These are phyloP conservation scores for Chlorodrepanis virens DNA, from an alignment of 2,113 vertebrate species.

Conservation along the genomic window DNA sequence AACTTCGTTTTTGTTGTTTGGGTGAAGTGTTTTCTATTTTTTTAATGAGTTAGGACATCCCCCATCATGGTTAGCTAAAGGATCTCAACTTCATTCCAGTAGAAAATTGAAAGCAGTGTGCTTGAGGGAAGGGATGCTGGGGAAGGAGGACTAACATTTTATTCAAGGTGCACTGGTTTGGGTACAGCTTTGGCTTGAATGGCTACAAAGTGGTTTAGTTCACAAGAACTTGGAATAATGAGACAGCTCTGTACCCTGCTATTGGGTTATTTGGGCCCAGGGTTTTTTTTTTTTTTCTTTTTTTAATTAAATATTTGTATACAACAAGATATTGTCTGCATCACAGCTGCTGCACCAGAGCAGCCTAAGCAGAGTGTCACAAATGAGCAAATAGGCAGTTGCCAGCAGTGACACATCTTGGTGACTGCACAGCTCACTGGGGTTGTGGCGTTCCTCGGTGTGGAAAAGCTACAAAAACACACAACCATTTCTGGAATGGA, in stretches of 20 bases:
- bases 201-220: neutral
- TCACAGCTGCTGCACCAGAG: neutral
- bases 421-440: neutral
- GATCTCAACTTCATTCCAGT: conserved; percentile 21
- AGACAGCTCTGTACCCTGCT: neutral
- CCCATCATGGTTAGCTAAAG: neutral
- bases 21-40: conserved; percentile 61
- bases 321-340: neutral
- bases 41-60: conserved; percentile 4
- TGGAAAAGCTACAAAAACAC: neutral
- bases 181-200: neutral
- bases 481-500: neutral
- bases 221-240: neutral
- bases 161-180: conserved; percentile 10
- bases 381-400: neutral
- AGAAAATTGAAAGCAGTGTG: neutral
- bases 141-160: neutral
- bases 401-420: neutral
- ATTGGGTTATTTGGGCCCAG: neutral
- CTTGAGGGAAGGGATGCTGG: neutral
- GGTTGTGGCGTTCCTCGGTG: neutral
- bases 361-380: neutral
- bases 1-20: conserved; percentile 53
- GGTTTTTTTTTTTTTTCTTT: rapidly evolving
- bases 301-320: neutral